These are phyloP conservation scores for Hanleya hanleyi DNA, from an alignment of 2,888 invertebrate genomes.

Conservation along the genomic window DNA sequence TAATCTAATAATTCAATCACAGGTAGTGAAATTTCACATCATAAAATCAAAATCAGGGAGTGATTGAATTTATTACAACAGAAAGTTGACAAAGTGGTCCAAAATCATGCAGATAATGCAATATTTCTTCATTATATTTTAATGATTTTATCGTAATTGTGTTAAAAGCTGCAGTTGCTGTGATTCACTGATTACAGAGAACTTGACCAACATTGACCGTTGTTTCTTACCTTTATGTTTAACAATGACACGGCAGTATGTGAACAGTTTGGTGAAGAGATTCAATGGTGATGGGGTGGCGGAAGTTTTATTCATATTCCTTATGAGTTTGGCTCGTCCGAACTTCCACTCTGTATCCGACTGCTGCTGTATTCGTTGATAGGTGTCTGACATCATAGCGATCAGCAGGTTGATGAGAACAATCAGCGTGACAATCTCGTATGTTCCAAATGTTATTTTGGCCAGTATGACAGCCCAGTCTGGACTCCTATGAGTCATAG, in stretches of 20 bases:
- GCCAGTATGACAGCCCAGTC: conserved; percentile 73
- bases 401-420: conserved; percentile 99
- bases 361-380: conserved; percentile 99
- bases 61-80: too few relatives aligned
- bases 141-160: too few relatives aligned
- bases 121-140: too few relatives aligned
- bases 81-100: too few relatives aligned
- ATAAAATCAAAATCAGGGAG: too few relatives aligned
- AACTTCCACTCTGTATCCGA: conserved; percentile 99
- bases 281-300: conserved; percentile 99
- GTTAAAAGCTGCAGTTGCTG: too few relatives aligned
- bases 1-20: too few relatives aligned
- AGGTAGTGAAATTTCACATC: too few relatives aligned
- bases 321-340: conserved; percentile 96
- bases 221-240: conserved; percentile 60
- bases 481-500: conserved; percentile 75
- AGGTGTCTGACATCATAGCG: conserved; percentile 99
- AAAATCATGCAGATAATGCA: too few relatives aligned
- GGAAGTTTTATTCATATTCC: conserved; percentile 98
- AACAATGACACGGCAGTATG: conserved; percentile 63
- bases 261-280: conserved; percentile 84
- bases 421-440: conserved; percentile 98
- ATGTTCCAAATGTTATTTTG: conserved; percentile 89
- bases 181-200: too few relatives aligned
- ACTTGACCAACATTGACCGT: too few relatives aligned